Conservation (phyloP, 2,113 vertebrate species). For the Apistogramma diplotaenia region DNA sequence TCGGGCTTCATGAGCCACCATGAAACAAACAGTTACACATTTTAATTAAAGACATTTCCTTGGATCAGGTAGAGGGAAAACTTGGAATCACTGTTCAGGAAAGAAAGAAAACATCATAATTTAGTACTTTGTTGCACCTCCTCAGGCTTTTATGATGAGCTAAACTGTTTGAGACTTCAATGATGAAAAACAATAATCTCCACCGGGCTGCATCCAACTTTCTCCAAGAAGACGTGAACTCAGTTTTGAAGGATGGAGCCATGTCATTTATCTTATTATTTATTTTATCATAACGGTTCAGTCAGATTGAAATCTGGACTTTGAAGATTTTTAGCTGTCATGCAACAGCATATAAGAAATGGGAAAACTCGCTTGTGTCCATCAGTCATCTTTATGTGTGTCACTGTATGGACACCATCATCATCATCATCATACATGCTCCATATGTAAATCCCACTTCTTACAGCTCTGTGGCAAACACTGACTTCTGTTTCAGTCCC, state of each 20-base stretch:
- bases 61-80: rapidly evolving
- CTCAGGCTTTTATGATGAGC: background rate
- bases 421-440: too few relatives aligned
- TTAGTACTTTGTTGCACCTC: background rate
- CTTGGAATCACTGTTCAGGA: background rate
- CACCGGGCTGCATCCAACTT: background rate
- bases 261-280: background rate
- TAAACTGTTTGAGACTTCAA: background rate
- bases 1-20: background rate
- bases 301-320: background rate
- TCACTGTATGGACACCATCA: too few relatives aligned
- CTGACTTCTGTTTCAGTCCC: background rate
- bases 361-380: background rate
- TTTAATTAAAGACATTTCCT: background rate
- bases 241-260: background rate
- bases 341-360: too few relatives aligned
- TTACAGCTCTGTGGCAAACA: background rate
- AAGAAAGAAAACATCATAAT: background rate
- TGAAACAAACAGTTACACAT: background rate
- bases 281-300: background rate
- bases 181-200: background rate
- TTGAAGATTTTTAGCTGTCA: background rate
- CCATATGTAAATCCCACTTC: background rate
- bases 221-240: background rate
- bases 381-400: background rate